These are phyloP conservation scores for Ramphastos sulfuratus DNA, from an alignment of 2,113 vertebrate species.

Conservation along the genomic window DNA sequence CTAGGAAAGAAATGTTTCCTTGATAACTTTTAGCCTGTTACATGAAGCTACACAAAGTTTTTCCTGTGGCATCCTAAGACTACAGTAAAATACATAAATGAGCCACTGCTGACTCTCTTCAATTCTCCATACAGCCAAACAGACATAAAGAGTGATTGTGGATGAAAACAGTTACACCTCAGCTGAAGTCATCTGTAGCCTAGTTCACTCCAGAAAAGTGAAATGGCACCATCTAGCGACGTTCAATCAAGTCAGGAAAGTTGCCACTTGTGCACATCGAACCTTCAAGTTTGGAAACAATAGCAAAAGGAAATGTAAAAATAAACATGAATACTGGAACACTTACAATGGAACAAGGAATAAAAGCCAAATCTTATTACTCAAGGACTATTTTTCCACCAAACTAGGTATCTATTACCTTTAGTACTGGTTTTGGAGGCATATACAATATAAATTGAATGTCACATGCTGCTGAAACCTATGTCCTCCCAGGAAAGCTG, in stretches of 20 bases:
- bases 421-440: not conserved
- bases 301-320: slow-evolving; percentile 2
- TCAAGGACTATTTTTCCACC: not conserved
- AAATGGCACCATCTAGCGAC: slow-evolving; percentile 71
- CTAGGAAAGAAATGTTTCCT: not conserved
- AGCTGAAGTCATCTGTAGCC: not conserved
- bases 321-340: not conserved
- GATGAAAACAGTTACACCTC: not conserved
- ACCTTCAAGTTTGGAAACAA: not conserved
- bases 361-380: not conserved
- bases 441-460: not conserved
- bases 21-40: not conserved
- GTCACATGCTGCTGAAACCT: not conserved
- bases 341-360: not conserved
- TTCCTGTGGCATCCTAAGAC: not conserved
- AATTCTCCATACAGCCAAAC: not conserved
- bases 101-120: not conserved
- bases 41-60: not conserved
- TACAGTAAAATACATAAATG: not conserved
- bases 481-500: not conserved
- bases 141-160: not conserved
- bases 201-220: not conserved
- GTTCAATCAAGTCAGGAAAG: not conserved
- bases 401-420: not conserved
- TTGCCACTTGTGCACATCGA: not conserved